These are phyloP conservation scores for Pseudococcus jackbeardsleyi DNA, from an alignment of 2,888 invertebrate genomes.

Conservation along the genomic window DNA sequence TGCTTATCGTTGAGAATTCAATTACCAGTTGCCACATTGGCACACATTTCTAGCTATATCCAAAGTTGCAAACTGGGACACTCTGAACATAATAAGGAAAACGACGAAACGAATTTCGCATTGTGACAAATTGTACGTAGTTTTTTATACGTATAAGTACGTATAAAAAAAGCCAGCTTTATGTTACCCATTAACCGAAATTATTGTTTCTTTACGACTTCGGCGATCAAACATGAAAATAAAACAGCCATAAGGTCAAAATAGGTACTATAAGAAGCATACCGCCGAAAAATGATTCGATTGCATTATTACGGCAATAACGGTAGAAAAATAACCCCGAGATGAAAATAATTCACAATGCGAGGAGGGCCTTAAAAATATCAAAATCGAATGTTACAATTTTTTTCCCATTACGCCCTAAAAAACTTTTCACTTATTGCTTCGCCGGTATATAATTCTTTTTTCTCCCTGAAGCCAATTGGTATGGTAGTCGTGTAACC, in stretches of 20 bases:
- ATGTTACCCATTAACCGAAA: neutral
- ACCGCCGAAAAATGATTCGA: slow-evolving; percentile 22
- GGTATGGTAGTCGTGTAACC: slow-evolving; percentile 37
- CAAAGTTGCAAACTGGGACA: no score
- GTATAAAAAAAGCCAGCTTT: slow-evolving; percentile 4
- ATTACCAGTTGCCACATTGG: no score
- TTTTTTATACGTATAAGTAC: neutral
- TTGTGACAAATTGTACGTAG: slow-evolving; percentile 10
- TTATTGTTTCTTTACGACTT: slow-evolving; percentile 37
- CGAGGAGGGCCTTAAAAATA: slow-evolving; percentile 2
- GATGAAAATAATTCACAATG: slow-evolving; percentile 37
- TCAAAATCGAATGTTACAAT: slow-evolving; percentile 29
- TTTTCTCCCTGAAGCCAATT: slow-evolving; percentile 15
- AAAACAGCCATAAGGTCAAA: slow-evolving; percentile 29
- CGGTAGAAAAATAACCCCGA: slow-evolving; percentile 15
- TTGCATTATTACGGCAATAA: slow-evolving; percentile 29
- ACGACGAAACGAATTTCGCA: neutral
- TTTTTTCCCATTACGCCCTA: neutral
- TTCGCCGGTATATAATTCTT: slow-evolving; percentile 7
- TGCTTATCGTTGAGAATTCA: no score
- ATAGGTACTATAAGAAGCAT: neutral
- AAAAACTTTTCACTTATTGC: slow-evolving; percentile 54
- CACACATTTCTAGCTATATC: no score
- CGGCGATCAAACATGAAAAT: slow-evolving; percentile 40
- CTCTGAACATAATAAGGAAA: no score